These are phyloP conservation scores for Tachina lurida DNA, from an alignment of 2,888 invertebrate species.

Conservation along the genomic window DNA sequence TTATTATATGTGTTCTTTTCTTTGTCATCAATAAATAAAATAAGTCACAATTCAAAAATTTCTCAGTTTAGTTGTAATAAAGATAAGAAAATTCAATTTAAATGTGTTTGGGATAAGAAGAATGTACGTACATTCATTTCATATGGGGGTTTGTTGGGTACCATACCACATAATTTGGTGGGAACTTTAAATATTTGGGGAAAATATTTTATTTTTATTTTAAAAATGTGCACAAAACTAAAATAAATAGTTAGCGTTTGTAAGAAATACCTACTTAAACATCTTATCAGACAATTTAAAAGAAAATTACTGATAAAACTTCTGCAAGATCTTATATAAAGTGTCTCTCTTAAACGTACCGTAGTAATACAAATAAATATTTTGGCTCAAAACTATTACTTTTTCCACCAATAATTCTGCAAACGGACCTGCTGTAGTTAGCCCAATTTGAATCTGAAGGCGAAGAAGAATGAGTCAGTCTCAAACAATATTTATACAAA, in stretches of 20 bases:
- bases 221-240: conserved; percentile 17
- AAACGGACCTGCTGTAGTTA: too few species aligned
- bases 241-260: neutral
- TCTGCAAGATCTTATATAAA: neutral
- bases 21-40: conserved; percentile 48
- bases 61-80: conserved; percentile 5
- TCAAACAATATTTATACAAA: too few species aligned
- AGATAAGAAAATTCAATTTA: conserved; percentile 30
- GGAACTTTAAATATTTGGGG: conserved; percentile 51
- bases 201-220: conserved; percentile 1
- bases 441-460: too few species aligned
- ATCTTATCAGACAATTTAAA: conserved; percentile 17
- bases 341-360: too few species aligned
- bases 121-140: neutral
- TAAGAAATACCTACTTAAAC: neutral
- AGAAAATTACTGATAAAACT: neutral
- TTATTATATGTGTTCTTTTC: neutral
- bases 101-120: conserved; percentile 8
- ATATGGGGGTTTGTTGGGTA: neutral
- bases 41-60: conserved; percentile 49
- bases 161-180: conserved; percentile 22
- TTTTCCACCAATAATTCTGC: too few species aligned
- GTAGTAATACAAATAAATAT: too few species aligned
- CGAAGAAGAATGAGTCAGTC: too few species aligned
- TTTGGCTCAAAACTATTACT: too few species aligned